A percentile compares a stretch with the other conserved stretches of the same genome.
Conservation (phyloP, 1,140 invertebrate species). For the Drosophila malerkotliana region DNA sequence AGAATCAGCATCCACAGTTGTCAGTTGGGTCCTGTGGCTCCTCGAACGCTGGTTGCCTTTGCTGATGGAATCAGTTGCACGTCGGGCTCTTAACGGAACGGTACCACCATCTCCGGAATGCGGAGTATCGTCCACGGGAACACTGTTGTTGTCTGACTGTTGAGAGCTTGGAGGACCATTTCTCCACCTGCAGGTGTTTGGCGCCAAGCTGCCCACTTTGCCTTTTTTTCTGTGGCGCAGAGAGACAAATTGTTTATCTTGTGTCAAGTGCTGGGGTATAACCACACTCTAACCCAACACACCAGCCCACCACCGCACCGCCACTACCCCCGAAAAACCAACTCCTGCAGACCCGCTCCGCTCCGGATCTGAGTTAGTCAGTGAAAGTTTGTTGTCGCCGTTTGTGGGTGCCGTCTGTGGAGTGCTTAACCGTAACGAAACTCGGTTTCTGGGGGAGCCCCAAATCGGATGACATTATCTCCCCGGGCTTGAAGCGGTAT, state of each 20-base stretch:
- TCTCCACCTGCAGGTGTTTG: slow-evolving; percentile 63
- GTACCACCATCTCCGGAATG: slow-evolving; percentile 40
- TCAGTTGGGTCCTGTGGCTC: slow-evolving; percentile 7
- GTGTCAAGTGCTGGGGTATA: slow-evolving; percentile 68
- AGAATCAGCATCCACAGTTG: slow-evolving; percentile 55
- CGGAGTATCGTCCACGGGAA: slow-evolving; percentile 10
- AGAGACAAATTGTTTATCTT: slow-evolving; percentile 81
- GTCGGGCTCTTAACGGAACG: slow-evolving; percentile 47
- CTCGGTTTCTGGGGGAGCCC: slow-evolving; percentile 44
- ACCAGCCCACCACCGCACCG: slow-evolving; percentile 4
- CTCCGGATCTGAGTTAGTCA: slow-evolving; percentile 8
- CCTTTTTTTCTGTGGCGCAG: slow-evolving; percentile 43
- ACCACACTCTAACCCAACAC: slow-evolving; percentile 7
- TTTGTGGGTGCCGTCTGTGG: slow-evolving; percentile 62
- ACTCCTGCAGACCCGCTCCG: neutral
- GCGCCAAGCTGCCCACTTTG: slow-evolving; percentile 76
- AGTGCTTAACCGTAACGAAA: slow-evolving; percentile 55
- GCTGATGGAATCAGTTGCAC: slow-evolving; percentile 34
- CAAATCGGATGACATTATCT: slow-evolving; percentile 79
- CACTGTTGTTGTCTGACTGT: slow-evolving; percentile 9
- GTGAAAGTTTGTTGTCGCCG: slow-evolving; percentile 64
- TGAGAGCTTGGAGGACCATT: slow-evolving; percentile 9
- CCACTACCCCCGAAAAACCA: neutral
- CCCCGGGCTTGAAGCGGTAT: slow-evolving; percentile 4
- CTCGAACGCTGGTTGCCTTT: slow-evolving; percentile 8